Base-by-base conservation (phyloP, 2,888 invertebrate genomes). In the Cancer borealis region DNA sequence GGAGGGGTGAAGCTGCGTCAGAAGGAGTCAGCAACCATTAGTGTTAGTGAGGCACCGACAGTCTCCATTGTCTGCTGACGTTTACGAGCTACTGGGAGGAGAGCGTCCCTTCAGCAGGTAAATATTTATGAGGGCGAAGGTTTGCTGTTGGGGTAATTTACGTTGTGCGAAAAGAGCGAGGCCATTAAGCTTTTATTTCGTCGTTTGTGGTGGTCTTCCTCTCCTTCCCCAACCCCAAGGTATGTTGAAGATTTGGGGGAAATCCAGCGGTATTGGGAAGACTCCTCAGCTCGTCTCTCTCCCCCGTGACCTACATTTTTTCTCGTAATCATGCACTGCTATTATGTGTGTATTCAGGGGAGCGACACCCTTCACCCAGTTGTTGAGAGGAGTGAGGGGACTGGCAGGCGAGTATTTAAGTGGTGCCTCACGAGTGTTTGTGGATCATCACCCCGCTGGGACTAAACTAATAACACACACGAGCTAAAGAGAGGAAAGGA, bases 151-250 rank as follows among this genome's bases (percentile, higher is more conserved):
- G 73, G 91, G 91, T 66, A 91, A 91, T 91, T 91, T 91, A 66
- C 66, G 91, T 60, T 66, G 66, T 45, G 46, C n/a, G 66, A 30
- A 49, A 66, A 60, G 66, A 66, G 26, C 10, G 66, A 30, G 66
- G 73, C 73, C 60, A 66, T 91, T 91, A 91, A 91, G 39, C 91
- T 91, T 91, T 91, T 91, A 91, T 91, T 91, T 66, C 45, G 79
- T 79, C 79, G 79, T 79, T 79, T 79, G 79, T 14, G 79, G 79
- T 30, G 79, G 79, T 79, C 30, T 26, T 30, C 79, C 30, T 79
- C 79, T 79, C 26, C 30, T 79, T 79, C 79, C 79, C 79, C 79
- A 3, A 30, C 79, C 79, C 79, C 30, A 30, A 79, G 79, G 26
- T 30, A 30, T 21, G 79, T 30, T 30, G 30, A 30, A 30, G 79